A percentile compares a stretch with the other conserved stretches of the same genome.
Evolutionary conservation across 2,888 invertebrate genomes (phyloP).

Genomic region (Epinotia bilunana): DNA sequence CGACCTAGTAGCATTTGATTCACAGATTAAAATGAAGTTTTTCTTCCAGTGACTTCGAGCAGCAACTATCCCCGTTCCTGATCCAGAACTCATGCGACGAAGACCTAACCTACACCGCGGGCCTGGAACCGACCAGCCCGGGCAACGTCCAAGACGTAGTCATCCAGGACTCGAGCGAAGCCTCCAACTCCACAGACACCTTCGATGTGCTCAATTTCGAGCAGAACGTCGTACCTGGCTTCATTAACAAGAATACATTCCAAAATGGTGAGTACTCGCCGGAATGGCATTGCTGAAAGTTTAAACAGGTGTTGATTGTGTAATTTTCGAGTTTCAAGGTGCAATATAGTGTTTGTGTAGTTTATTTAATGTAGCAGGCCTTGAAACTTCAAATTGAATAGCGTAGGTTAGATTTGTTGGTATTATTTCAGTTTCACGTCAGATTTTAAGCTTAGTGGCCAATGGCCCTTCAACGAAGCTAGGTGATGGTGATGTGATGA

Average conservation of each 20-base stretch:
- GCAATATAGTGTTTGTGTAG: neutral
- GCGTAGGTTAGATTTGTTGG: neutral
- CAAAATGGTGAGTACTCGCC: constrained; percentile 63
- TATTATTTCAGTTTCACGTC: neutral
- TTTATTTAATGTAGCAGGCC: constrained; percentile 23
- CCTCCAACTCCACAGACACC: constrained; percentile 63
- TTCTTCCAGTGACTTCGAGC: constrained; percentile 80
- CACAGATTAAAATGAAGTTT: neutral
- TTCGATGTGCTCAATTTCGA: constrained; percentile 77
- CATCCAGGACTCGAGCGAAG: constrained; percentile 67
- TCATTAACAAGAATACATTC: constrained; percentile 78
- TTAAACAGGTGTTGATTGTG: constrained; percentile 29
- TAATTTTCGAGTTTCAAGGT: constrained; percentile 1
- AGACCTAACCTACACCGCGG: constrained; percentile 57
- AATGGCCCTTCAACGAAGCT: too few relatives aligned
- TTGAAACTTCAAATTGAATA: constrained; percentile 7
- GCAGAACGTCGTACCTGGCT: constrained; percentile 77
- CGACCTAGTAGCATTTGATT: neutral
- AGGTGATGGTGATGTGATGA: too few relatives aligned
- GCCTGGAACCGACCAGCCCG: constrained; percentile 66
- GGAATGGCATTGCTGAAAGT: constrained; percentile 6
- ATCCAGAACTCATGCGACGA: constrained; percentile 79
- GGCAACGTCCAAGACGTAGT: constrained; percentile 67
- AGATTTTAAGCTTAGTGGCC: too few relatives aligned
- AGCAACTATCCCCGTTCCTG: constrained; percentile 84